Evolutionary conservation across 2,888 invertebrate genomes (phyloP).

Genomic region (Vesta saturnalis): DNA sequence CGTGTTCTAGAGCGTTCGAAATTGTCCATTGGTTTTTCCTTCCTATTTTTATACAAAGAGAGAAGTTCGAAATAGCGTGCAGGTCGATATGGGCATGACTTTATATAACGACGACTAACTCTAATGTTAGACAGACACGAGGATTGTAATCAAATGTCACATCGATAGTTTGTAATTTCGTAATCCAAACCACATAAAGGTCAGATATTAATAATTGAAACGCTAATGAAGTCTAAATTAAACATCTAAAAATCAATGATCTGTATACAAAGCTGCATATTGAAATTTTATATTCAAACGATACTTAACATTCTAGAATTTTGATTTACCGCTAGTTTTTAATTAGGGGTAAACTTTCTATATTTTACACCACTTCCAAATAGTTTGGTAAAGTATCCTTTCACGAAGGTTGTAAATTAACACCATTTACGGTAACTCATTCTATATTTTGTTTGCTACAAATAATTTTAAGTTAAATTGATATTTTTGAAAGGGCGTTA

Average conservation of each 20-base stretch:
- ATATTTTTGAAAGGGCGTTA: neutral
- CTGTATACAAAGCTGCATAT: too few species aligned
- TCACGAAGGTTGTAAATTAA: too few species aligned
- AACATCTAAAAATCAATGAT: constrained; percentile 4
- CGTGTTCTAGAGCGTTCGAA: neutral
- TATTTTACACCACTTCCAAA: too few species aligned
- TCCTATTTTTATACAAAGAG: constrained; percentile 5
- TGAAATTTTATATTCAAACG: too few species aligned
- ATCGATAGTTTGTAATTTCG: constrained; percentile 21
- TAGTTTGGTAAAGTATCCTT: too few species aligned
- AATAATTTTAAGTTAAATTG: neutral
- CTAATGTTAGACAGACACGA: constrained; percentile 31
- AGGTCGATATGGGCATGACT: constrained; percentile 18
- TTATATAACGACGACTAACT: constrained; percentile 10
- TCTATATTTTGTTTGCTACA: too few species aligned
- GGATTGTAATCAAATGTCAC: constrained; percentile 33
- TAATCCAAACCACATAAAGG: constrained; percentile 17
- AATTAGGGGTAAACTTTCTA: too few species aligned
- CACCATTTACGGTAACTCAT: too few species aligned
- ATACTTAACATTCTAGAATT: too few species aligned
- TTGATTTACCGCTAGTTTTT: too few species aligned
- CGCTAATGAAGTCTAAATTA: neutral
- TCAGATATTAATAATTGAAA: constrained; percentile 22
- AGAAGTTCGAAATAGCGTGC: constrained; percentile 33
- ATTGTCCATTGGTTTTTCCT: constrained; percentile 6